Evolutionary conservation across 2,113 vertebrate species (phyloP).

Genomic region (Limanda limanda): DNA sequence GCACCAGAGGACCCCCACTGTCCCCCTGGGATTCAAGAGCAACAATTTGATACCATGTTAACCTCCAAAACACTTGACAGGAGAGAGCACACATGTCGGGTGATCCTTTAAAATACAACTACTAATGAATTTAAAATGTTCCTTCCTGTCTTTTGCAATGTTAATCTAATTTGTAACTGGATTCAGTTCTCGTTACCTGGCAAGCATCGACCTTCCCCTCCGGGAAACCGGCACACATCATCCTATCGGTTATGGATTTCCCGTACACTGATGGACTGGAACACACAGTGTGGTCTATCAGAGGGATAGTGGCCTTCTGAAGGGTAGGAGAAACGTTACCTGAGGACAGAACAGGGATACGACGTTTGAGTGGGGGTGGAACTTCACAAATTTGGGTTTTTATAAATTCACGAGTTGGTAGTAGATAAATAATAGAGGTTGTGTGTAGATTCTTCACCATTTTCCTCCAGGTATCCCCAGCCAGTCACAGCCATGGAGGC

Average conservation of each 20-base stretch:
- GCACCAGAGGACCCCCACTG: conserved; percentile 91
- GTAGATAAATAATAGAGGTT: neutral
- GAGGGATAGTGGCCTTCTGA: conserved; percentile 83
- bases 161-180: too few relatives aligned
- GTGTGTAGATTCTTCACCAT: conserved; percentile 47
- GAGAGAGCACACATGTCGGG: neutral
- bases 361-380: neutral
- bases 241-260: conserved; percentile 78
- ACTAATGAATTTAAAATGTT: neutral
- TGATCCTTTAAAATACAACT: neutral
- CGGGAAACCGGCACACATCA: conserved; percentile 89
- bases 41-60: neutral
- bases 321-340: conserved; percentile 84
- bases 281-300: conserved; percentile 81
- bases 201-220: conserved; percentile 89
- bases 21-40: conserved; percentile 84
- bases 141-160: neutral
- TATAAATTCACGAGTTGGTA: neutral
- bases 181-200: conserved; percentile 82
- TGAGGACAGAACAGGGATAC: conserved; percentile 50
- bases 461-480: conserved; percentile 88
- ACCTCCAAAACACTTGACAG: neutral
- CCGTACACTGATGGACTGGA: conserved; percentile 82
- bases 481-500: conserved; percentile 83
- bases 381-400: neutral